Evolutionary conservation across 2,888 invertebrate genomes (phyloP), one percentile per base, ranked within the genome.

Genomic region (Dynastes grantii): DNA sequence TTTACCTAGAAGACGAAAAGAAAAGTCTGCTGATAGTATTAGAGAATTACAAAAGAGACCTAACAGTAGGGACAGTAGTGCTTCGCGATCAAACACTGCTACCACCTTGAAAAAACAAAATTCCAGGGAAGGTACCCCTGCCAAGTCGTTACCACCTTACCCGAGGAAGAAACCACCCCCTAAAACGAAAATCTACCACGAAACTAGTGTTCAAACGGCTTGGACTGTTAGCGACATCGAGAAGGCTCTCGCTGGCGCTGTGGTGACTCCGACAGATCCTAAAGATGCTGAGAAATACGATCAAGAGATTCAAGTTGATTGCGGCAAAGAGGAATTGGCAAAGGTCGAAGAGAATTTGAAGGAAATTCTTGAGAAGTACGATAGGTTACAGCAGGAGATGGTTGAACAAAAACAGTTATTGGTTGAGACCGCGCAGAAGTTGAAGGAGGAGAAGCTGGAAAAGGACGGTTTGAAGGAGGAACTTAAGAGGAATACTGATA

Each of bases 171-270:
- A 88, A 81, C 86, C 87, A 77, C 76, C 80, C 0, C 87, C 90
- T 49, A 92, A 91, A 85, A 93, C 94, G 0, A 91, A 93, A 85
- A 96, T 96, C 82, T 96, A 95, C 87, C 95, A 96, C 83, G 96
- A 96, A 88, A 94, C 92, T 51, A 91, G 92, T 68, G 91, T 92
- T 13, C 96, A 96, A 87, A 96, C 96, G 0, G 94, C 94, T 32
- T 88, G 96, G 73, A 92, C 94, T 0, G 92, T 93, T 76, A 88
- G 89, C 2, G 96, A 96, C 85, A 90, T 96, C 32, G 94, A 95
- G 81, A 92, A 93, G 22, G 94, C 93, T 4, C 89, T 96, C 75
- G 91, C 92, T 0, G 95, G 95, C 1, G 88, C 92, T 2, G 86
- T 87, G 6, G 83, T 88, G 37, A 82, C 82, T 53, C 85, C 86